phyloP scores from a whole-genome alignment of 2,113 vertebrate species.

The Sphyrna mokarran region DNA sequence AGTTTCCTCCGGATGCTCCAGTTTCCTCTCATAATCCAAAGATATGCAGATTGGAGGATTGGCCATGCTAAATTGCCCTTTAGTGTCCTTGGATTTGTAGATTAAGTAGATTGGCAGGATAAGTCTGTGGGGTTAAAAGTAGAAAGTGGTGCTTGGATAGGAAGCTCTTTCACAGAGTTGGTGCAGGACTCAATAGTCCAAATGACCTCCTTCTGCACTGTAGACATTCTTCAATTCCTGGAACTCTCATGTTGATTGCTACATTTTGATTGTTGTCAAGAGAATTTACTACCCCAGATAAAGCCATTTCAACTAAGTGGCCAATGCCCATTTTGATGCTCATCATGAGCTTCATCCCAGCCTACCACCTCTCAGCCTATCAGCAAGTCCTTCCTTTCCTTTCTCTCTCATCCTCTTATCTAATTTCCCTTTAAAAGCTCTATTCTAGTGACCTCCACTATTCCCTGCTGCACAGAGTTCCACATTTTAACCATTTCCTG shows the following conservation, averaged over 20 bases:
- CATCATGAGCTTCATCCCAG: not conserved
- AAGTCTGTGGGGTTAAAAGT: too few relatives aligned
- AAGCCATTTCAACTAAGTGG: not conserved
- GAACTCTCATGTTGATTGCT: not conserved
- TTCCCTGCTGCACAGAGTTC: not conserved
- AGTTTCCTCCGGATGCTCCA: too few relatives aligned
- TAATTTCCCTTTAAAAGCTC: not conserved
- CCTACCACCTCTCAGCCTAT: not conserved
- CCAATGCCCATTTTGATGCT: not conserved
- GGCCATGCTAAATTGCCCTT: too few relatives aligned
- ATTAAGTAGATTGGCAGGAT: too few relatives aligned
- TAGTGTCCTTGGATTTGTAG: too few relatives aligned
- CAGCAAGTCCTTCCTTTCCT: not conserved
- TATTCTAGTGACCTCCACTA: not conserved
- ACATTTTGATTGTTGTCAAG: not conserved
- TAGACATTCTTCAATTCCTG: not conserved
- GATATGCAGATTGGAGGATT: too few relatives aligned
- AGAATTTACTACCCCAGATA: too few relatives aligned
- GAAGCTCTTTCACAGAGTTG: too few relatives aligned
- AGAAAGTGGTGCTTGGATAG: too few relatives aligned
- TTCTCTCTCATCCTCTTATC: not conserved
- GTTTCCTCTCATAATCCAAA: too few relatives aligned
- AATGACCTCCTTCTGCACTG: too few relatives aligned
- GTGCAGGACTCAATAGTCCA: too few relatives aligned
- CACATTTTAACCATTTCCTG: not conserved